Evolutionary conservation across 1,140 invertebrate species (phyloP), one percentile per base, ranked within the genome.

Genomic region (Penaeus vannamei): DNA sequence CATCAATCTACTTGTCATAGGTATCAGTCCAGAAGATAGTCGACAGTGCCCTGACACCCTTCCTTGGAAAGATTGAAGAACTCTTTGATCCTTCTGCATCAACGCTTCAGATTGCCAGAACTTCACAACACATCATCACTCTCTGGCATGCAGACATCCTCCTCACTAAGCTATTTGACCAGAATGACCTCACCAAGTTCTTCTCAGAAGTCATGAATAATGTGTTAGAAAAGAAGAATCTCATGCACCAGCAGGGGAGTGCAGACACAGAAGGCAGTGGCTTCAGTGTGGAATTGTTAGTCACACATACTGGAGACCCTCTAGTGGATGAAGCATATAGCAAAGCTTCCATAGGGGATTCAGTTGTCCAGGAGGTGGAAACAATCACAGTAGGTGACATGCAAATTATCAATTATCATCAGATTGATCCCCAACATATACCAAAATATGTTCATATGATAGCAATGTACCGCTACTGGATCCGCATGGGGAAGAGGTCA

Each of bases 181-280:
- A 91, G 59, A 91, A 91, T n/a, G 91, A 91, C 36, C 85, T 91
- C 19, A 91, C 91, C 1, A 90, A 87, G 32, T 91, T 88, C 59
- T 91, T 91, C 60, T 90, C 91, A 29, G 91, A 91, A 60, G 89
- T 91, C 17, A 91, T 91, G 91, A 90, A 87, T 61, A 83, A 90
- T 23, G 88, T 91, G 1, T 72, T 91, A 23, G 88, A 90, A 72
- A 87, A 87, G 80, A 87, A 90, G 26, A 89, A 84, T n/a, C 53
- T 89, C 72, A 84, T 89, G 82, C 69, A 84, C 60, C 87, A 89
- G 69, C 87, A 89, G 36, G 87, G 72, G 36, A 83, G 79, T 36
- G 69, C 62, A 26, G 82, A 89, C 12, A 79, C 36, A 20, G 87
- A 89, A 23, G 82, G 82, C 5, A 62, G 80, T 59, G 85, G 85